A percentile compares a stretch with the other conserved stretches of the same genome.
phyloP scores from a whole-genome alignment of 92 coral and sea anemone genomes.

The Pocillopora meandrina region DNA sequence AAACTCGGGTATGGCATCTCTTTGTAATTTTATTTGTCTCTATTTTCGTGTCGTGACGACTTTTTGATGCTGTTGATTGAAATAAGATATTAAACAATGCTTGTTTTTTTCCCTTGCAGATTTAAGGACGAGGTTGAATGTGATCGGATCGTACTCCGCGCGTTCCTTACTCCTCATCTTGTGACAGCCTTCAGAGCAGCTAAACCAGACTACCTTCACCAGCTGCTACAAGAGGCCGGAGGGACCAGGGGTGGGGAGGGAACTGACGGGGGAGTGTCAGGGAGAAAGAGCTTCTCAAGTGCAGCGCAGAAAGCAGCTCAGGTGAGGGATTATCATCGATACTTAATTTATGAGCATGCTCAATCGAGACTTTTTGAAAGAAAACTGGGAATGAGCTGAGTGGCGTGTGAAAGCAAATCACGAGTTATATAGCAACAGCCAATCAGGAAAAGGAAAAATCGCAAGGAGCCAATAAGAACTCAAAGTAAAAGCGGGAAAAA shows the following conservation, averaged over 20 bases:
- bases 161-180: slow-evolving; percentile 78
- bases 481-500: too few relatives aligned
- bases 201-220: slow-evolving; percentile 84
- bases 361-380: too few relatives aligned
- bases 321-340: slow-evolving; percentile 1
- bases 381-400: too few relatives aligned
- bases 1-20: too few relatives aligned
- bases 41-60: neutral
- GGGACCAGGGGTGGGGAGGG: slow-evolving; percentile 72
- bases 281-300: slow-evolving; percentile 45
- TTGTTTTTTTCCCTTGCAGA: slow-evolving; percentile 36
- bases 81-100: neutral
- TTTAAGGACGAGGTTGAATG: slow-evolving; percentile 94
- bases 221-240: slow-evolving; percentile 72
- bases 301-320: slow-evolving; percentile 32
- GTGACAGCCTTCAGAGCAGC: slow-evolving; percentile 88
- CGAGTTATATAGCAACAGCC: too few relatives aligned
- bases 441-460: too few relatives aligned
- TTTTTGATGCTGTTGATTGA: neutral
- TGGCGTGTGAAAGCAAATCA: too few relatives aligned
- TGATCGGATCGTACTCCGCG: slow-evolving; percentile 87
- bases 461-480: too few relatives aligned
- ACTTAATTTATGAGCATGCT: too few relatives aligned
- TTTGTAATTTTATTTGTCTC: too few relatives aligned
- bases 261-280: slow-evolving; percentile 58